These are phyloP conservation scores for Zosterops pallidus DNA, from an alignment of 2,113 vertebrate genomes.

Conservation along the genomic window DNA sequence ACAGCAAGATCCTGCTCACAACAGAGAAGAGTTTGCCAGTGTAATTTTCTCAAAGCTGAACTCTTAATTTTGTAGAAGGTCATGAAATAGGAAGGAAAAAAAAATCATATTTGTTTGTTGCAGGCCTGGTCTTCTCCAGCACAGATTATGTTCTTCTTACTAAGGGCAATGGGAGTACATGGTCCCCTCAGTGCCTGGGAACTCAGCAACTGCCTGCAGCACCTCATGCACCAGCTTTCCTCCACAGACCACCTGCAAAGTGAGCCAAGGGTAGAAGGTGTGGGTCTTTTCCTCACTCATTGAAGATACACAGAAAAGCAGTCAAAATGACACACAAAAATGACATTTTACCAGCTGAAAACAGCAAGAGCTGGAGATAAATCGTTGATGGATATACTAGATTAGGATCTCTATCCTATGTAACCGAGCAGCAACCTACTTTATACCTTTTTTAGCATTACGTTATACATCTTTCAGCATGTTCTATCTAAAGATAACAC, in stretches of 20 bases:
- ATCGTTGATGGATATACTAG: background rate
- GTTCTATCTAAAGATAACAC: background rate
- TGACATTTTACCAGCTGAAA: background rate
- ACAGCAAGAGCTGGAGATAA: background rate
- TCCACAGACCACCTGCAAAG: background rate
- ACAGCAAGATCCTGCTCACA: background rate
- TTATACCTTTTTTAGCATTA: background rate
- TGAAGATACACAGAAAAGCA: background rate
- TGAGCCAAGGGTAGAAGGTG: background rate
- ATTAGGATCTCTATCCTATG: background rate
- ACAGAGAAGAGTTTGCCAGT: background rate
- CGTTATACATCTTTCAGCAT: background rate
- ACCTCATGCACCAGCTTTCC: background rate
- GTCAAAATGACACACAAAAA: background rate
- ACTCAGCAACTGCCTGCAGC: background rate
- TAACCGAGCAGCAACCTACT: background rate
- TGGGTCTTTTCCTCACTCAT: background rate
- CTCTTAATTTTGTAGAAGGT: background rate
- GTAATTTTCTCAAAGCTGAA: background rate
- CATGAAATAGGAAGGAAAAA: background rate
- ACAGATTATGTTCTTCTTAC: background rate
- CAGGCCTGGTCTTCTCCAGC: background rate
- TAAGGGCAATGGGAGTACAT: accelerated
- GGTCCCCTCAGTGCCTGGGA: background rate
- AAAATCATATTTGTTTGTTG: background rate